Percentiles rank a stretch among this genome's conserved stretches.
These are phyloP conservation scores for Nephotettix cincticeps DNA, from an alignment of 1,140 invertebrate genomes.

Conservation along the genomic window DNA sequence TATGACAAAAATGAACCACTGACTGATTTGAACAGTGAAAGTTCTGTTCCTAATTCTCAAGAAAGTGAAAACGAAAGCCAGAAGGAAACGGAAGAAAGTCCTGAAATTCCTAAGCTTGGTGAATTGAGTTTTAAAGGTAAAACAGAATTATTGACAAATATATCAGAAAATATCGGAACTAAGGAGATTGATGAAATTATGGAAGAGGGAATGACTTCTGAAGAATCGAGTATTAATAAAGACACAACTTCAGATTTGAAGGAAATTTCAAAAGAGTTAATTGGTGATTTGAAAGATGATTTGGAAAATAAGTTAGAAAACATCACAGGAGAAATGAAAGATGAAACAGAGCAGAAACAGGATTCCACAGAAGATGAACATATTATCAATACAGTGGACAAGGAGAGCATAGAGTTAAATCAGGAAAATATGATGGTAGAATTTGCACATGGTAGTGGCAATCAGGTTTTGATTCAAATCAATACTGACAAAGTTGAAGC, in stretches of 20 bases:
- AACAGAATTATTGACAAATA: background rate
- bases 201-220: background rate
- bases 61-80: background rate
- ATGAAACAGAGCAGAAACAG: background rate
- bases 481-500: background rate
- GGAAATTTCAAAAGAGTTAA: background rate
- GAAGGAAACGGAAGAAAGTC: background rate
- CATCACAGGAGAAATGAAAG: background rate
- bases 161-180: background rate
- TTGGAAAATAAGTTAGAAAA: background rate
- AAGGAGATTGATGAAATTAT: constrained; percentile 17
- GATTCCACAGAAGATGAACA: background rate
- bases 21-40: background rate
- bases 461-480: constrained; percentile 35
- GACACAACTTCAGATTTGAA: background rate
- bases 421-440: constrained; percentile 42
- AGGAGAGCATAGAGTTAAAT: constrained; percentile 23
- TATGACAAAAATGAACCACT: background rate
- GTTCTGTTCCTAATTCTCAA: background rate
- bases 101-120: background rate
- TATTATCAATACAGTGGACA: background rate
- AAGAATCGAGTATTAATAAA: background rate
- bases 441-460: constrained; percentile 33
- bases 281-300: background rate
- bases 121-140: constrained; percentile 8